Evolutionary conservation across 2,888 invertebrate genomes (phyloP).

Genomic region (Melanophora roralis): DNA sequence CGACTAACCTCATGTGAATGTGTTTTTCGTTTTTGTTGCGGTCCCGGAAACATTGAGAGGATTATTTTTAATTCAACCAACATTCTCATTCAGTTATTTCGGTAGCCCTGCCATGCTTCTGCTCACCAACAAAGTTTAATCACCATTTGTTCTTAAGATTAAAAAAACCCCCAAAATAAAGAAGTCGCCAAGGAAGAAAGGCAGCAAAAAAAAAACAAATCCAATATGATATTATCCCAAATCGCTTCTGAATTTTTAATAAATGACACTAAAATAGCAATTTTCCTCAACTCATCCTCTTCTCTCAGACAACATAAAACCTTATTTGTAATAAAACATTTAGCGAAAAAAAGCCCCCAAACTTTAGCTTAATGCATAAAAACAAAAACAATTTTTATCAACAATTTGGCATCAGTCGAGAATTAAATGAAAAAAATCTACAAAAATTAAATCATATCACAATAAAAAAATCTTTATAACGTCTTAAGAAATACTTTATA

Average conservation of each 20-base stretch:
- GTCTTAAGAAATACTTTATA: slow-evolving; percentile 40
- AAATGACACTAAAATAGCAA: slow-evolving; percentile 55
- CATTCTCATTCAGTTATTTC: too few relatives aligned
- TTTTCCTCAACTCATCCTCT: slow-evolving; percentile 15
- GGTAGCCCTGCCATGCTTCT: too few relatives aligned
- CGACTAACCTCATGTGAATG: too few relatives aligned
- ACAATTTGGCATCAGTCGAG: slow-evolving; percentile 60
- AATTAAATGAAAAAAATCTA: background rate
- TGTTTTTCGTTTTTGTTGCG: too few relatives aligned
- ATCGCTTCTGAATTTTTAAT: slow-evolving; percentile 64
- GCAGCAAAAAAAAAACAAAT: slow-evolving; percentile 26
- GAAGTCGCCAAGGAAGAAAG: background rate
- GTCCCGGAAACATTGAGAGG: too few relatives aligned
- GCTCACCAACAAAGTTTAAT: slow-evolving; percentile 21
- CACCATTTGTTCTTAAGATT: too few relatives aligned
- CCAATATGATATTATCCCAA: slow-evolving; percentile 61
- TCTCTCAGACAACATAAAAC: slow-evolving; percentile 36
- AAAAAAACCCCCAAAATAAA: background rate
- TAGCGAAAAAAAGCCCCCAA: slow-evolving; percentile 46
- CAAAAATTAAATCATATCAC: slow-evolving; percentile 33
- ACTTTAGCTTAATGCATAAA: background rate
- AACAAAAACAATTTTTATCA: slow-evolving; percentile 50
- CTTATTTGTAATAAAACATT: slow-evolving; percentile 53
- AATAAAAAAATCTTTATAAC: slow-evolving; percentile 41
- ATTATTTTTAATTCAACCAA: too few relatives aligned